These are phyloP conservation scores for Drosophila neonasuta DNA, from an alignment of 2,888 invertebrate genomes.

Conservation along the genomic window DNA sequence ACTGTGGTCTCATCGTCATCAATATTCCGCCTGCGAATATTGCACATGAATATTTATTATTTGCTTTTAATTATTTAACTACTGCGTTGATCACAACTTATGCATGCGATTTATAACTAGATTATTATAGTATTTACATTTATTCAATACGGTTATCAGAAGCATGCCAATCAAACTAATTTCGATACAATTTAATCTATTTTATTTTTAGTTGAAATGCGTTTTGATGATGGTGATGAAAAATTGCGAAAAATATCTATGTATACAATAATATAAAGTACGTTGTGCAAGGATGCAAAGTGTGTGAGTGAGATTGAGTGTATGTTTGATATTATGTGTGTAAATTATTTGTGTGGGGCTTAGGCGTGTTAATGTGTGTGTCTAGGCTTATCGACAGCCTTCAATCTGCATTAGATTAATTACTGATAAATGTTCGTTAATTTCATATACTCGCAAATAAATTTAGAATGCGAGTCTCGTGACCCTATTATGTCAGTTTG, in stretches of 20 bases:
- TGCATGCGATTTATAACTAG: conserved; percentile 11
- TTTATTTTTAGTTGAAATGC: conserved; percentile 7
- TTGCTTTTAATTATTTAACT: conserved; percentile 19
- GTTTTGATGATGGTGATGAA: conserved; percentile 3
- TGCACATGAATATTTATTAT: conserved; percentile 10
- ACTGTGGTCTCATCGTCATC: conserved; percentile 82
- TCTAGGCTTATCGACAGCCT: conserved; percentile 23
- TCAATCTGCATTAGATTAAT: conserved; percentile 35
- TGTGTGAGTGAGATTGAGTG: neutral
- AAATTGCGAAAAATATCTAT: conserved; percentile 13
- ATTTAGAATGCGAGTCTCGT: conserved; percentile 10
- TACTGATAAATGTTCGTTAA: conserved; percentile 27
- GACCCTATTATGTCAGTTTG: conserved; percentile 25
- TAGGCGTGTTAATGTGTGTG: conserved; percentile 9
- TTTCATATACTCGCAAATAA: conserved; percentile 25
- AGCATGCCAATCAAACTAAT: conserved; percentile 16
- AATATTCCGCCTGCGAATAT: conserved; percentile 81
- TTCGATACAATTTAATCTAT: conserved; percentile 2
- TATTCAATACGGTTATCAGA: neutral
- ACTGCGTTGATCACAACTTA: conserved; percentile 6
- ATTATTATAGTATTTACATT: conserved; percentile 2
- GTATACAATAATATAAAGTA: conserved; percentile 19
- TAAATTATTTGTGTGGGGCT: neutral
- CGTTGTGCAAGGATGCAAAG: conserved; percentile 5
- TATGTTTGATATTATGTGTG: too few relatives aligned